Base-by-base conservation (phyloP, 2,797 vertebrate genomes). In the Poecilia gillii region DNA sequence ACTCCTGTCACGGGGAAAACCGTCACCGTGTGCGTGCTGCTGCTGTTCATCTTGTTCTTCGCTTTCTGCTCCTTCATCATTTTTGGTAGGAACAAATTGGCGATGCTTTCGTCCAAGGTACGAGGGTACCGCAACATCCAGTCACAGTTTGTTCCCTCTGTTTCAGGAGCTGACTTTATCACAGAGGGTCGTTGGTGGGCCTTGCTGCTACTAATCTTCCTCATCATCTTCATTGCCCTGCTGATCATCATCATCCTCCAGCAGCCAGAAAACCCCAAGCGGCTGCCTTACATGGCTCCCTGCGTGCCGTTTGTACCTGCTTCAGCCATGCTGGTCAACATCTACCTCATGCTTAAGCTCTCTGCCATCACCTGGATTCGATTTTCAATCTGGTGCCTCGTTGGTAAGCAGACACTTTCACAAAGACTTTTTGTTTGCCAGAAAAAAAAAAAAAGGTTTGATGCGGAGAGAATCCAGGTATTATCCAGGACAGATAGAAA, bases 281-380 rank as follows among this genome's bases (percentile, higher is more conserved):
- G 98, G 80, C 95, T 99, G 83, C 98, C 98, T 71, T 99, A 99
- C 88, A 99, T 99, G 98, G 98, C 98, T 0, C 98, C 98, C 0
- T 99, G 98, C 2, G 97, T 99, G 49, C 98, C 98, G 76, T 98
- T 98, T 0, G 98, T 99, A 70, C 98, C 98, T 2, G 97, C 97
- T 72, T 97, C 97, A 0, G 98, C 98, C 88, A 99, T 99, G 98
- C 90, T 99, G 92, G 98, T 99, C 90, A 99, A 99, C 79, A 96
- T 99, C 90, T 99, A 99, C 96, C 98, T 99, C 92, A 99, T 99
- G 98, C 96, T 99, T 73, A 99, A 98, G 93, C 97, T 99, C 73
- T 99, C 98, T 16, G 97, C 96, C 25, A 97, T 99, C 95, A 99
- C 98, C 0, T 99, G 98, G 98, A 98, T 99, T 92, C 96, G 98